A percentile compares a stretch with the other conserved stretches of the same genome.
Evolutionary conservation across 2,888 invertebrate species (phyloP).

Genomic region (Hypena proboscidalis): DNA sequence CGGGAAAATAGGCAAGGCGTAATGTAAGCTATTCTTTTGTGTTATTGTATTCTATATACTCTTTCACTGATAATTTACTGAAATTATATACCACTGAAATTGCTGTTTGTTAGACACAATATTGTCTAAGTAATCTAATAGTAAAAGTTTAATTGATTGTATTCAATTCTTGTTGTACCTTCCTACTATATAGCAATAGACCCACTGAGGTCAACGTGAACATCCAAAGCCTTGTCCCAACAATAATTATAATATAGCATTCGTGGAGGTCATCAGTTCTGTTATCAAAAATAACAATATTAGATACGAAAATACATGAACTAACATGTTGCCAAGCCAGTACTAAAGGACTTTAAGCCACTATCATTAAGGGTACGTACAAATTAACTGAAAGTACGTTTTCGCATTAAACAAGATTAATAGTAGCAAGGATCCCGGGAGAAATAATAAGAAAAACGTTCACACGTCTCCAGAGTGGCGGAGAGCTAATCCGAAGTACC

Average conservation of each 20-base stretch:
- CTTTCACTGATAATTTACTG: conserved; percentile 7
- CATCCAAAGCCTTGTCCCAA: too few relatives aligned
- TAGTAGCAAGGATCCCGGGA: conserved; percentile 19
- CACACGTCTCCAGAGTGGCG: conserved; percentile 11
- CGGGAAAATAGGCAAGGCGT: conserved; percentile 19
- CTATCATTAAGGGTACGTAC: conserved; percentile 14
- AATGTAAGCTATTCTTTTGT: conserved; percentile 17
- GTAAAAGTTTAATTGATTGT: too few relatives aligned
- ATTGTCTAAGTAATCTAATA: too few relatives aligned
- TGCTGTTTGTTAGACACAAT: not conserved
- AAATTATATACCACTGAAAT: not conserved
- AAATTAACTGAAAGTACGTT: conserved; percentile 28
- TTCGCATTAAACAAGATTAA: conserved; percentile 29
- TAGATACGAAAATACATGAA: too few relatives aligned
- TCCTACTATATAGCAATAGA: too few relatives aligned
- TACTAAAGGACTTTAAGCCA: not conserved
- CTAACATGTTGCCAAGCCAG: too few relatives aligned
- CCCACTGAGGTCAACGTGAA: too few relatives aligned
- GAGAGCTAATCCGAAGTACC: conserved; percentile 17
- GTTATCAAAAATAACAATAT: too few relatives aligned
- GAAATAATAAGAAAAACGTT: conserved; percentile 32
- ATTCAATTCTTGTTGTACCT: too few relatives aligned
- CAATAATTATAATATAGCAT: too few relatives aligned
- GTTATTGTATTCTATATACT: too few relatives aligned
- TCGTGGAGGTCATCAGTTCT: too few relatives aligned